Base-by-base conservation (phyloP, 92 coral and sea anemone species). In the Porites evermanni region DNA sequence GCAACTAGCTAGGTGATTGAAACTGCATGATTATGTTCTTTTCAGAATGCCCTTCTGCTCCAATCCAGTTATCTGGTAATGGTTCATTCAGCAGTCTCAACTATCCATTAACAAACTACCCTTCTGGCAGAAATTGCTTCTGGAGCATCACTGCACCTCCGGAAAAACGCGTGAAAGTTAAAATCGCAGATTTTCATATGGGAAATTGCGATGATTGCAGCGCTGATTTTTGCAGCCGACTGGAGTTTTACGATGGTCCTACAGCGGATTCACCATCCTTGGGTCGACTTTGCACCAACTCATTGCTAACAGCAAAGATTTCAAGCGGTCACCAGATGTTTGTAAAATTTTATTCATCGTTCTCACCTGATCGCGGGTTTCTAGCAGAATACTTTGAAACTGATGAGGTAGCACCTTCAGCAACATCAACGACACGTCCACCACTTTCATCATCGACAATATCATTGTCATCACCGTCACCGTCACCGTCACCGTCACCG, bases 301-400 rank as follows among this genome's bases (percentile, higher is more conserved):
- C 81, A 3, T 11, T 12, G 1, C 16, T 9, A 50, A 54, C 67
- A 16, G 52, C 59, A 7, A 53, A 9, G 23, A n/a, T 84, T 47
- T 84, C 88, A 50, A 74, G 88, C 63, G 88, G 88, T 12, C 44
- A 29, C 26, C 75, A 84, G 32, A 61, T 84, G 88, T 74, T 44
- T 64, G 88, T 84, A 19, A 67, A 64, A 63, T 84, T 84, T 32
- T 3, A 23, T 9, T 75, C 74, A 17, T 16, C 13, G 4, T 67
- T 51, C 32, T 63, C 65, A 8, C 9, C 2, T 18, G 70, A 56
- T 38, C 78, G 47, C 3, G 86, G 86, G 59, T 81, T 81, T 18
- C 23, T 6, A 59, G 86, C 70, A 26, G 70, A 71, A 18, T 79
- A 79, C 52, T 64, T 70, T 5, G 82, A 79, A 72, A 64, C 58